Conservation (phyloP, 2,113 vertebrate species). For the Nibea coibor region DNA sequence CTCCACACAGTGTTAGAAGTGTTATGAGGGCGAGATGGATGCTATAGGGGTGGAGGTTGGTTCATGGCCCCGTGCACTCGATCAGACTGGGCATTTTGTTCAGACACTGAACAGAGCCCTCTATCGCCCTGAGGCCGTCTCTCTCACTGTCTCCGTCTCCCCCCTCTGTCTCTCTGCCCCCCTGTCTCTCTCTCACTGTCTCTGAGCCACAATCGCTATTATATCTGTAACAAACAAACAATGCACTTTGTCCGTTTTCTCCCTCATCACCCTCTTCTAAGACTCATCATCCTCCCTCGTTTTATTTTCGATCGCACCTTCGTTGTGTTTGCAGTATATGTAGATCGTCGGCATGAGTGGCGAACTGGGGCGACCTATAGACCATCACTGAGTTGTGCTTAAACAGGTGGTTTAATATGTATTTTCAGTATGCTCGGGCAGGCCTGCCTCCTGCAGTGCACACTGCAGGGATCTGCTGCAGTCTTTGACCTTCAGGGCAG, state of each 20-base stretch:
- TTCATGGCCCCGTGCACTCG: constrained; percentile 71
- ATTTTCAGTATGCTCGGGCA: background rate
- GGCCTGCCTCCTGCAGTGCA: background rate
- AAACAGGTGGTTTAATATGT: background rate
- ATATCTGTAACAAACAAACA: constrained; percentile 47
- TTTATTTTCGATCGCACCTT: constrained; percentile 6
- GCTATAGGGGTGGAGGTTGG: constrained; percentile 66
- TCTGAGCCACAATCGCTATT: constrained; percentile 57
- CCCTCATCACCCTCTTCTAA: constrained; percentile 21
- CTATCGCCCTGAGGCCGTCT: constrained; percentile 55
- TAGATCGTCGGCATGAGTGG: background rate
- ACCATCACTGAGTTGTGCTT: background rate
- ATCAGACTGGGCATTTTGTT: constrained; percentile 76
- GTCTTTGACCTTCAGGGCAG: background rate
- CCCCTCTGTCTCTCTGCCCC: constrained; percentile 13
- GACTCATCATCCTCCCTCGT: background rate
- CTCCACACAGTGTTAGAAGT: constrained; percentile 17
- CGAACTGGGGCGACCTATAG: too few relatives aligned
- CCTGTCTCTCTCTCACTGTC: constrained; percentile 13
- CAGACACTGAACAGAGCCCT: constrained; percentile 77
- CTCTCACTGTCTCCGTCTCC: constrained; percentile 43
- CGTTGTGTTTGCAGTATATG: background rate
- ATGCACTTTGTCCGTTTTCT: background rate
- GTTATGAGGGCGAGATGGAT: constrained; percentile 47
- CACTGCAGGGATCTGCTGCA: background rate